Evolutionary conservation across 2,113 vertebrate species (phyloP), one percentile per base, ranked within the genome.

Genomic region (Syngnathus scovelli): DNA sequence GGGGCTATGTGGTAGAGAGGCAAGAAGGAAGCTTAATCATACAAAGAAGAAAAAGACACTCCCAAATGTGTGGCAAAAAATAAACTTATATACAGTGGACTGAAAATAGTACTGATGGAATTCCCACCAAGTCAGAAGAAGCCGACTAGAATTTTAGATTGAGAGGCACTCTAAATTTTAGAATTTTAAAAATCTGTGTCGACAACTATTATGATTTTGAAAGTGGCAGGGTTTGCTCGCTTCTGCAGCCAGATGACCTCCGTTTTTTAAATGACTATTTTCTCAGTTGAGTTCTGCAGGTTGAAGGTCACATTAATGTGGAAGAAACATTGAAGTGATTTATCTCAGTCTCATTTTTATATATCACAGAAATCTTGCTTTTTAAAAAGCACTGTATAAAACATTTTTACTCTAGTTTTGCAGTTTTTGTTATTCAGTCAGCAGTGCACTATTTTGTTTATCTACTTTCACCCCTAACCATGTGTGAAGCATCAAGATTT

Each of bases 351-450:
- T 56, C 52, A 15, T 33, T 56, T 56, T 36, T 23, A 16, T 52
- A 36, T 7, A 36, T 7, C 12, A 33, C 2, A 36, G 36, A 55
- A 58, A 58, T 7, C 13, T 15, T 2, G 15, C 15, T 58, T 58
- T 58, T 58, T 58, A 8, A 16, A 33, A 36, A 16, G 6, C 27
- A 8, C 27, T 36, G 1, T 8, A 16, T 58, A 39, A 66, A 7
- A 58, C 48, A 55, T 54, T 69, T 77, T 13, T 62, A 38, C 64
- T 80, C 8, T 52, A 46, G 21, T 48, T 59, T 11, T 1, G 43
- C 59, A 65, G n/a, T 72, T 75, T 70, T 79, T 71, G 58, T 59
- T 33, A 70, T 74, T 69, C 69, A 38, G 9, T 46, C 37, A 44
- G 3, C 13, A 36, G 13, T 16, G 55, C 23, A 16, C 21, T 55